A percentile compares a stretch with the other conserved stretches of the same genome.
Evolutionary conservation across 2,113 vertebrate genomes (phyloP).

Genomic region (Hemibagrus wyckioides): DNA sequence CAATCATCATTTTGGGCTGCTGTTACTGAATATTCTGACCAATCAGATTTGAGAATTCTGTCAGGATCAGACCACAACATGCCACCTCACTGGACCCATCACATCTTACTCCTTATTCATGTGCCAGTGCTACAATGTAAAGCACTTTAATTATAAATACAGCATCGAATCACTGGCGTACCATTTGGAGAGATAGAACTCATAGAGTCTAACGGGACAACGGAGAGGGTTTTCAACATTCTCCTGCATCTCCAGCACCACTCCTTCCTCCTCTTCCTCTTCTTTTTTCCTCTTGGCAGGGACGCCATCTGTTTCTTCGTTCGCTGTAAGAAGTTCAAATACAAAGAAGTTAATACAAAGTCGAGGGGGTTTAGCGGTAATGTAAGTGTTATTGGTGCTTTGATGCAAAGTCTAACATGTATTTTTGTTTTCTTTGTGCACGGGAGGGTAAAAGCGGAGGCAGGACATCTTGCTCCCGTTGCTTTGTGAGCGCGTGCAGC

Average conservation of each 20-base stretch:
- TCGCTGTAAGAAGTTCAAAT: background rate
- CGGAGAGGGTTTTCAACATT: constrained; percentile 92
- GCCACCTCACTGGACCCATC: background rate
- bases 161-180: background rate
- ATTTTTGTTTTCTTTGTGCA: constrained; percentile 69
- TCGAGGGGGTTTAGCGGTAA: background rate
- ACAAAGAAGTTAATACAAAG: background rate
- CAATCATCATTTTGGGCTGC: background rate
- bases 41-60: background rate
- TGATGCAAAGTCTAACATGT: background rate
- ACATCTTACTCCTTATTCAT: background rate
- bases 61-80: background rate
- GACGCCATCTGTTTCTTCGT: constrained; percentile 72
- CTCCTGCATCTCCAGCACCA: constrained; percentile 90
- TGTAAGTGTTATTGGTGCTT: background rate
- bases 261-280: constrained; percentile 62
- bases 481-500: constrained; percentile 83
- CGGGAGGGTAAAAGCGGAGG: constrained; percentile 91
- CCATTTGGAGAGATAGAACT: constrained; percentile 99
- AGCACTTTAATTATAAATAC: background rate
- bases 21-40: background rate
- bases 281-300: constrained; percentile 85
- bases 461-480: constrained; percentile 90
- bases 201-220: constrained; percentile 94
- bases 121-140: background rate